phyloP scores from a whole-genome alignment of 2,888 invertebrate species.

The Carcina quercana region DNA sequence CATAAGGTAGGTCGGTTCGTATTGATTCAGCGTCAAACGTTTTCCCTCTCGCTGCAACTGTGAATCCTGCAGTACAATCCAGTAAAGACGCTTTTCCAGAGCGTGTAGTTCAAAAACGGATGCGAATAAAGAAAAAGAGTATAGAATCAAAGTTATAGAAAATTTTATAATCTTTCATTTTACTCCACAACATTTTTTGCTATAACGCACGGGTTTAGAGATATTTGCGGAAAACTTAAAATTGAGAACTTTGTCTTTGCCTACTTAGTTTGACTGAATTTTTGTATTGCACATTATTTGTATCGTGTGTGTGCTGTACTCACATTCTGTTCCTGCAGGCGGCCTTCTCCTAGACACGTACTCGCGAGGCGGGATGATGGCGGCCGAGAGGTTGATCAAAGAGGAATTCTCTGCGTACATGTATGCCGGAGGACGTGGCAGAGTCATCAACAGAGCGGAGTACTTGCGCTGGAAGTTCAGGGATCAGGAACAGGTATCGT shows the following conservation, averaged over 20 bases:
- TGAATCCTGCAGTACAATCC: no score
- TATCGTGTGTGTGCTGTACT: no score
- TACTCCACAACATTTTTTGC: no score
- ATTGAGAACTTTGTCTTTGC: not conserved
- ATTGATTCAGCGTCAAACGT: no score
- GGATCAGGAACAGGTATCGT: constrained; percentile 86
- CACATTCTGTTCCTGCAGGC: constrained; percentile 52
- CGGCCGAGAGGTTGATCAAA: constrained; percentile 88
- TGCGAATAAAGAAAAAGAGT: no score
- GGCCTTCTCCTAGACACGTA: constrained; percentile 93
- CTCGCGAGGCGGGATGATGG: constrained; percentile 85
- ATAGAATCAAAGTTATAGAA: no score
- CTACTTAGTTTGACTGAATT: constrained; percentile 7
- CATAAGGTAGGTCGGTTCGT: no score
- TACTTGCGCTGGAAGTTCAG: constrained; percentile 93
- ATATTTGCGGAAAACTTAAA: not conserved
- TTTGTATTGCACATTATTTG: constrained; percentile 11
- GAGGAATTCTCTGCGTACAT: constrained; percentile 92
- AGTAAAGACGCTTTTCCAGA: no score
- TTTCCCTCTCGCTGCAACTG: no score
- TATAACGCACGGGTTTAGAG: no score
- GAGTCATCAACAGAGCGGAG: constrained; percentile 90
- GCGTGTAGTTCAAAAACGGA: no score
- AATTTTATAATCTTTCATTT: no score
- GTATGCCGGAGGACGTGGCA: constrained; percentile 90